Conservation (phyloP, 1,140 invertebrate genomes). For the Paralvinella palmiformis region DNA sequence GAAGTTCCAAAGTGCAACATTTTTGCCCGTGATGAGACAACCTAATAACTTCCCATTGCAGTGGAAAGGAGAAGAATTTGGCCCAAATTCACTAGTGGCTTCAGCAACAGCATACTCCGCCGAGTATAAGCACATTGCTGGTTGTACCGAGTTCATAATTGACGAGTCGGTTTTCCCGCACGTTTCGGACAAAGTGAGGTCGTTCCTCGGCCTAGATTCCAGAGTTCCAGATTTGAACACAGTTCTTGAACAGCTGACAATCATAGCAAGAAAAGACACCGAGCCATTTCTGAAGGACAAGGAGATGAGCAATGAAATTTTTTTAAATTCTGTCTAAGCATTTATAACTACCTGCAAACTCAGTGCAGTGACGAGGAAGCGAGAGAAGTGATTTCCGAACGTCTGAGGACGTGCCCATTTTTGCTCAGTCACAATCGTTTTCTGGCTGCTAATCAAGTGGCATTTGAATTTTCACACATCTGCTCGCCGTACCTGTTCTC, state of each 20-base stretch:
- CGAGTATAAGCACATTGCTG: constrained; percentile 8
- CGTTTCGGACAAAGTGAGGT: neutral
- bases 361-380: neutral
- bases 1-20: constrained; percentile 1
- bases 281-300: neutral
- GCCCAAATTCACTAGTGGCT: neutral
- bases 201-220: constrained; percentile 7
- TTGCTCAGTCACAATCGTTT: constrained; percentile 14
- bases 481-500: constrained; percentile 15
- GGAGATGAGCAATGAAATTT: no score
- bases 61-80: constrained; percentile 9
- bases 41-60: constrained; percentile 11
- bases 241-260: constrained; percentile 14
- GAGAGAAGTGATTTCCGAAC: neutral
- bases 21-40: constrained; percentile 11
- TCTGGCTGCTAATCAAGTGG: constrained; percentile 12
- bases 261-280: neutral
- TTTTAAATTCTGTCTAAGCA: neutral
- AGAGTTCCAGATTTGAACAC: constrained; percentile 6
- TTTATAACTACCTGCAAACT: constrained; percentile 14
- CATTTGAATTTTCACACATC: constrained; percentile 10
- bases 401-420: constrained; percentile 1
- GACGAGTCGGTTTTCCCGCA: constrained; percentile 13
- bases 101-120: constrained; percentile 6
- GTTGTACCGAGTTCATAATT: constrained; percentile 10